A percentile compares a stretch with the other conserved stretches of the same genome.
Evolutionary conservation across 2,888 invertebrate species (phyloP).

Genomic region (Drosophila peninsularis): DNA sequence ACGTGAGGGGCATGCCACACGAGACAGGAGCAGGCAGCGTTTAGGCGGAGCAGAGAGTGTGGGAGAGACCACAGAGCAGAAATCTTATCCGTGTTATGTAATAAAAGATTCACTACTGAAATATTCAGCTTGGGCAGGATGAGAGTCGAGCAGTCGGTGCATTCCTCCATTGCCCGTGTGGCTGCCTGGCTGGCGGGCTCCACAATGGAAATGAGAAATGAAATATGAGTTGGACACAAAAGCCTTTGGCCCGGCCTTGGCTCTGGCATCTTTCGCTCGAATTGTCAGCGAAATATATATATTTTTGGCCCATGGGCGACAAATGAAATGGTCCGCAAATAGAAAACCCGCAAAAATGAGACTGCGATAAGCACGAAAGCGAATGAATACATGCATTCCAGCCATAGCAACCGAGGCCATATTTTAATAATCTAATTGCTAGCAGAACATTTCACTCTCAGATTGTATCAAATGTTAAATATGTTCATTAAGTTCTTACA

Average conservation of each 20-base stretch:
- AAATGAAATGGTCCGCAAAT: constrained; percentile 28
- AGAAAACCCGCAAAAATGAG: constrained; percentile 12
- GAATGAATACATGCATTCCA: constrained; percentile 6
- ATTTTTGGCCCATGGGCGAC: constrained; percentile 29
- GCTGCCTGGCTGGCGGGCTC: neutral
- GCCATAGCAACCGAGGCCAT: constrained; percentile 5
- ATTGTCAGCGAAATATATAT: constrained; percentile 53
- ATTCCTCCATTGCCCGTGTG: constrained; percentile 26
- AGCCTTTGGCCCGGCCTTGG: constrained; percentile 25
- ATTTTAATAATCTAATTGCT: constrained; percentile 30
- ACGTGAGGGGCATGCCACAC: constrained; percentile 65
- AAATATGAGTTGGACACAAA: constrained; percentile 65
- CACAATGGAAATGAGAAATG: constrained; percentile 53
- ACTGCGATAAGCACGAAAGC: constrained; percentile 22
- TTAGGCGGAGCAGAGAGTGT: constrained; percentile 21
- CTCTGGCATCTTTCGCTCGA: constrained; percentile 23
- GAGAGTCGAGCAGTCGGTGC: constrained; percentile 32
- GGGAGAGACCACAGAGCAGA: neutral
- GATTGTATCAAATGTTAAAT: constrained; percentile 3
- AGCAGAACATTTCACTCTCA: neutral
- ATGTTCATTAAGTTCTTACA: constrained; percentile 5
- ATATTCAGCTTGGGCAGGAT: constrained; percentile 62
- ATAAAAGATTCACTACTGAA: constrained; percentile 72
- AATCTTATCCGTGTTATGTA: constrained; percentile 64
- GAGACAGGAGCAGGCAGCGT: constrained; percentile 17